A percentile compares a stretch with the other conserved stretches of the same genome.
phyloP scores from a whole-genome alignment of 1,140 invertebrate genomes.

The Bombus pyrosoma region DNA sequence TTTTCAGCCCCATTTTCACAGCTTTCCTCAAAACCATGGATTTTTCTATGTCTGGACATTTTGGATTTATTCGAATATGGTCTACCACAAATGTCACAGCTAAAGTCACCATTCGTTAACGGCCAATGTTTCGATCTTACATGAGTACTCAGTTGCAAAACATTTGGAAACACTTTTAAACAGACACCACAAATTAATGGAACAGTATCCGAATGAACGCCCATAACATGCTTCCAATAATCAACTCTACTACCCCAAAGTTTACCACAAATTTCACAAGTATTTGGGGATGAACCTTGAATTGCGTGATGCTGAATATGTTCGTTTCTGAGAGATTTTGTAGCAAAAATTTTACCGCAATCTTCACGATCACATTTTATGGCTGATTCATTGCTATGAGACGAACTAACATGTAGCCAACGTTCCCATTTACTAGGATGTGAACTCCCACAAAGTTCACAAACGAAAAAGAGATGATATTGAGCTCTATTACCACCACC shows the following conservation, averaged over 20 bases:
- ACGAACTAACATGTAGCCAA: slow-evolving; percentile 82
- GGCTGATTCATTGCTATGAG: slow-evolving; percentile 78
- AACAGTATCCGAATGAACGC: slow-evolving; percentile 83
- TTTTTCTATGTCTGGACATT: slow-evolving; percentile 83
- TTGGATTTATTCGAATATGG: slow-evolving; percentile 84
- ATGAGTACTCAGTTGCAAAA: slow-evolving; percentile 80
- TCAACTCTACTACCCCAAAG: slow-evolving; percentile 83
- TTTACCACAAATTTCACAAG: slow-evolving; percentile 83
- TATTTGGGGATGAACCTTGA: slow-evolving; percentile 81
- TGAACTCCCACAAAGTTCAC: slow-evolving; percentile 83
- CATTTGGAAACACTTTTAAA: slow-evolving; percentile 82
- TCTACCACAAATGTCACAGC: slow-evolving; percentile 83
- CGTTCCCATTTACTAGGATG: slow-evolving; percentile 83
- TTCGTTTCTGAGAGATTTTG: slow-evolving; percentile 80
- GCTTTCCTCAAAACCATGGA: slow-evolving; percentile 77
- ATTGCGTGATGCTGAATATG: slow-evolving; percentile 81
- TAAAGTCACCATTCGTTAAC: slow-evolving; percentile 82
- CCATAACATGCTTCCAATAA: slow-evolving; percentile 85
- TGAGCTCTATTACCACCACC: slow-evolving; percentile 77
- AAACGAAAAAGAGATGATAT: slow-evolving; percentile 82
- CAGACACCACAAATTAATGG: slow-evolving; percentile 84
- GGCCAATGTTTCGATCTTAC: slow-evolving; percentile 82
- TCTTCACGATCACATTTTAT: slow-evolving; percentile 79
- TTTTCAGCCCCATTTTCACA: slow-evolving; percentile 43
- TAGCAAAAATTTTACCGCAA: slow-evolving; percentile 83